A percentile compares a stretch with the other conserved stretches of the same genome.
Evolutionary conservation across 2,113 vertebrate species (phyloP).

Genomic region (Fulmarus glacialis): DNA sequence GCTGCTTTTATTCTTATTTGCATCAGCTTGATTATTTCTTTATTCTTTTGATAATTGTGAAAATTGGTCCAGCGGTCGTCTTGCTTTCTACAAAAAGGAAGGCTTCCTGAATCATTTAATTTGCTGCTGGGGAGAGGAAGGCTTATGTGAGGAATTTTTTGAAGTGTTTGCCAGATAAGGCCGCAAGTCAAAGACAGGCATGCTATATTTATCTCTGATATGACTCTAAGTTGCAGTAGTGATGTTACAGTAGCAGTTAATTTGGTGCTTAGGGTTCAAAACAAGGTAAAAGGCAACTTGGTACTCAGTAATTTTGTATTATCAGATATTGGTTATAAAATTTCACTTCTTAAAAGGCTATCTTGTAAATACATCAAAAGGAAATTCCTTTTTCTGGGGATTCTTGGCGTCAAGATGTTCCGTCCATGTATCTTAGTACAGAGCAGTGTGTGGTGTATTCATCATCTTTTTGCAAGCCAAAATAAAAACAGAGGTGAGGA

Average conservation of each 20-base stretch:
- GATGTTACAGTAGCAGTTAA: neutral
- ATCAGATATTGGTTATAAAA: neutral
- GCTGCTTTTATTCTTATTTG: neutral
- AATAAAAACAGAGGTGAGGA: neutral
- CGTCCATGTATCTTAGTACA: neutral
- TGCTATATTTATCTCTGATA: constrained; percentile 23
- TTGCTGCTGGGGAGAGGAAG: neutral
- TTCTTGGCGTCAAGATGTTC: neutral
- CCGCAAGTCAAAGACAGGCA: neutral
- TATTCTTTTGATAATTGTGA: neutral
- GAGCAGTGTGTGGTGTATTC: neutral
- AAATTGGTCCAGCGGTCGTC: neutral
- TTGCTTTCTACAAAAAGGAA: neutral
- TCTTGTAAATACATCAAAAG: neutral
- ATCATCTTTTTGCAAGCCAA: neutral
- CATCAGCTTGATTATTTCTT: neutral
- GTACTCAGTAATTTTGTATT: neutral
- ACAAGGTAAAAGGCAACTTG: neutral
- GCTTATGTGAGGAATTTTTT: neutral
- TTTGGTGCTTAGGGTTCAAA: neutral
- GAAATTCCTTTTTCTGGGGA: neutral
- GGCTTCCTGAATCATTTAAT: neutral
- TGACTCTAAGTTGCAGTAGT: neutral
- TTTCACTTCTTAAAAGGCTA: neutral
- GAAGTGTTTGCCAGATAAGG: neutral